Conservation (phyloP, 2,888 invertebrate genomes). For the Drosophila lacicola region DNA sequence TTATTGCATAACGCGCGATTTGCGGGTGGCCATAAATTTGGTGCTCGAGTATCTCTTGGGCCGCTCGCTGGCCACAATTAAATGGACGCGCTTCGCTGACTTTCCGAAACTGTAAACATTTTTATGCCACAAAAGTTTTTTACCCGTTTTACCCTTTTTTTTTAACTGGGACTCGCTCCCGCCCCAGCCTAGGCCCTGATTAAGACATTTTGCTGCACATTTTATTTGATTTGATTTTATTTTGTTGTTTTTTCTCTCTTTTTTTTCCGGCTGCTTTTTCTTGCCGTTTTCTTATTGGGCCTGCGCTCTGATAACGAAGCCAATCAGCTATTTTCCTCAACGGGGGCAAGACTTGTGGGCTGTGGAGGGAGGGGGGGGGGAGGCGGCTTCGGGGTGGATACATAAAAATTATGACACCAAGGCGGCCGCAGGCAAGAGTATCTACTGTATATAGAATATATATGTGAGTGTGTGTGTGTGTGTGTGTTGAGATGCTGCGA, state of each 20-base stretch:
- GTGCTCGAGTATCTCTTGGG: constrained; percentile 70
- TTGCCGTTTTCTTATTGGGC: constrained; percentile 15
- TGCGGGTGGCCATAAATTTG: constrained; percentile 71
- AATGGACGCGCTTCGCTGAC: constrained; percentile 73
- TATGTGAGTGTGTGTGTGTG: constrained; percentile 13
- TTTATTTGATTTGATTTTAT: constrained; percentile 22
- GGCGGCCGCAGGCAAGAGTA: constrained; percentile 35
- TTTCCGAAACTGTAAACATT: constrained; percentile 75
- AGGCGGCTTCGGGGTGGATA: constrained; percentile 3
- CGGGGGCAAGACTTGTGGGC: constrained; percentile 15
- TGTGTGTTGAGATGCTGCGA: constrained; percentile 50
- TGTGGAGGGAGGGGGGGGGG: background rate
- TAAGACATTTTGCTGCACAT: constrained; percentile 67
- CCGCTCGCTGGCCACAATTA: constrained; percentile 71
- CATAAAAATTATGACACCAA: constrained; percentile 79
- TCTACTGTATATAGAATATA: constrained; percentile 4
- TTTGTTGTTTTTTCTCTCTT: constrained; percentile 2
- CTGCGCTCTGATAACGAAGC: constrained; percentile 62
- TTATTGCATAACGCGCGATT: constrained; percentile 80
- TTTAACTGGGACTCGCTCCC: background rate
- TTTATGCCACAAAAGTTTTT: constrained; percentile 61
- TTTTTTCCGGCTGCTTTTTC: constrained; percentile 16
- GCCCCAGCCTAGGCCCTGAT: constrained; percentile 48
- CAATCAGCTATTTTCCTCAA: constrained; percentile 53
- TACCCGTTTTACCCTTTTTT: constrained; percentile 28